phyloP scores from a whole-genome alignment of 2,113 vertebrate species.

The Petromus typicus region DNA sequence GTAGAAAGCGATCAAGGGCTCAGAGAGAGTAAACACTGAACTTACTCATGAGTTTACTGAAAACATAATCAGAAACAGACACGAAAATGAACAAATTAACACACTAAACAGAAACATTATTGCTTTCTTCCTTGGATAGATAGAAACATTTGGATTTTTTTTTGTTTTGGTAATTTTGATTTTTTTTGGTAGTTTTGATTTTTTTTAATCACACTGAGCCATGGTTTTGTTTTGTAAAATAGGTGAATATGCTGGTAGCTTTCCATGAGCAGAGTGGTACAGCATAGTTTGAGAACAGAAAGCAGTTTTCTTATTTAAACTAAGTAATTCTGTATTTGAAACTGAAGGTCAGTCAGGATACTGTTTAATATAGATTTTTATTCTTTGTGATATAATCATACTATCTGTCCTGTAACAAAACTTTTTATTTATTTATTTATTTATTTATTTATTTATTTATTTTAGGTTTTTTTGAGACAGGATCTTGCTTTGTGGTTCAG shows the following conservation, averaged over 20 bases:
- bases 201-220: neutral
- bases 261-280: neutral
- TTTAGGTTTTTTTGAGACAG: too few relatives aligned
- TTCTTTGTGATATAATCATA: neutral
- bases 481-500: too few relatives aligned
- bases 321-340: neutral
- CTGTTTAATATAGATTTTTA: neutral
- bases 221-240: slow-evolving; percentile 28
- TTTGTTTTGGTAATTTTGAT: slow-evolving; percentile 27
- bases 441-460: too few relatives aligned
- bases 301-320: neutral
- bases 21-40: neutral
- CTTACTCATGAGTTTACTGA: neutral
- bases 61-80: neutral
- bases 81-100: neutral
- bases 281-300: neutral
- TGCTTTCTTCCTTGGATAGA: neutral
- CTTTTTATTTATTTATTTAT: too few relatives aligned
- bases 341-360: neutral
- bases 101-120: neutral
- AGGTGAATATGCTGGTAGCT: neutral
- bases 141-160: neutral
- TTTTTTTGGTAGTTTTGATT: neutral
- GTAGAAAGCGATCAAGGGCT: slow-evolving; percentile 14
- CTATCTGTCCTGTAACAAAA: slow-evolving; percentile 12